These are phyloP conservation scores for Cataglyphis hispanica DNA, from an alignment of 1,140 invertebrate genomes.

Conservation along the genomic window DNA sequence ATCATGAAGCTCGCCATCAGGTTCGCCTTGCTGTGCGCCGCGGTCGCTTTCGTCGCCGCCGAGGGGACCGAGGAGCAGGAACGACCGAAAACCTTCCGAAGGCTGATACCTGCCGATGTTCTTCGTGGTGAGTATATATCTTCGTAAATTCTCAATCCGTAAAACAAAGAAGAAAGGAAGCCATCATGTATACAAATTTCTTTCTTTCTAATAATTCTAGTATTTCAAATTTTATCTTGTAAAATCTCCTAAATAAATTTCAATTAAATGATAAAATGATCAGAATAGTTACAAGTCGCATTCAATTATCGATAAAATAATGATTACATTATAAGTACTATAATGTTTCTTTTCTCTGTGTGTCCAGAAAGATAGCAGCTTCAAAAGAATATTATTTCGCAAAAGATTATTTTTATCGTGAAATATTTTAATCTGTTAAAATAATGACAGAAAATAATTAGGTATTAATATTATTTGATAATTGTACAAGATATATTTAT, in stretches of 20 bases:
- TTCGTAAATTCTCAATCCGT: neutral
- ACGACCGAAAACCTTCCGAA: conserved; percentile 90
- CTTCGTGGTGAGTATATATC: conserved; percentile 90
- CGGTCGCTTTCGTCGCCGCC: conserved; percentile 87
- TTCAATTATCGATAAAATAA: neutral
- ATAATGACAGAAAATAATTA: neutral
- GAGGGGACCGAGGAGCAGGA: conserved; percentile 87
- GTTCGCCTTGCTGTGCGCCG: conserved; percentile 84
- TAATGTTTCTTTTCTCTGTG: neutral
- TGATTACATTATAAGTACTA: neutral
- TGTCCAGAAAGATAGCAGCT: neutral
- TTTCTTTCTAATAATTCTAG: neutral
- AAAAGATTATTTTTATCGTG: conserved; percentile 14
- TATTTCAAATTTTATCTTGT: neutral
- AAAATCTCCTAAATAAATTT: neutral
- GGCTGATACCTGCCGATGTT: conserved; percentile 94
- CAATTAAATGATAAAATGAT: neutral
- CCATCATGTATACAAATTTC: neutral
- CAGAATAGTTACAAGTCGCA: neutral
- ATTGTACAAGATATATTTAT: neutral
- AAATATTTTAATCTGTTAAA: neutral
- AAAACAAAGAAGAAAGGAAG: neutral
- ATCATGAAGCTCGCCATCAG: conserved; percentile 83
- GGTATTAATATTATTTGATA: conserved; percentile 18
- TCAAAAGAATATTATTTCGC: neutral